Evolutionary conservation across 2,888 invertebrate genomes (phyloP).

Genomic region (Melitaea athalia): DNA sequence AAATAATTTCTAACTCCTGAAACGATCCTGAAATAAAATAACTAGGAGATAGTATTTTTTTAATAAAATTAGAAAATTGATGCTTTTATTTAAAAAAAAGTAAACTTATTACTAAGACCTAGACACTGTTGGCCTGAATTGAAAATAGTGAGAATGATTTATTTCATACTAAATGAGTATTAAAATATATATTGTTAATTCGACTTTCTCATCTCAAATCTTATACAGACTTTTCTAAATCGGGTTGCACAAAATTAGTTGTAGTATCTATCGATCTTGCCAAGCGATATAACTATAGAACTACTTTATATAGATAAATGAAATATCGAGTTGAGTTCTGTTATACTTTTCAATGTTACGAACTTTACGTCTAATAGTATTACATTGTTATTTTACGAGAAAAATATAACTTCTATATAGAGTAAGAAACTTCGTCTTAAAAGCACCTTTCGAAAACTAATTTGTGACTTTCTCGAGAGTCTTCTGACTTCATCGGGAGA

Average conservation of each 20-base stretch:
- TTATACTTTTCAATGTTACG: neutral
- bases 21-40: too few relatives aligned
- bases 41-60: too few relatives aligned
- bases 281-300: conserved; percentile 13
- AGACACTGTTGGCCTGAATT: too few relatives aligned
- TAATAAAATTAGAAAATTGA: too few relatives aligned
- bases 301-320: conserved; percentile 22
- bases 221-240: conserved; percentile 12
- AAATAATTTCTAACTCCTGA: too few relatives aligned
- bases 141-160: too few relatives aligned
- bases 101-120: too few relatives aligned
- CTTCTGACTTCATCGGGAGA: neutral
- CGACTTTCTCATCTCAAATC: neutral
- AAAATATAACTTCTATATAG: neutral
- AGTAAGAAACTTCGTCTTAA: neutral
- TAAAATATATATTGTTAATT: neutral
- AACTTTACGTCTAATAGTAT: conserved; percentile 1
- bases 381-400: neutral
- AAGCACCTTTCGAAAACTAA: neutral
- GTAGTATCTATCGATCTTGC: conserved; percentile 22
- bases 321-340: conserved; percentile 20
- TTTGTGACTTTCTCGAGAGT: neutral
- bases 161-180: neutral
- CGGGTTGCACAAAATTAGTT: conserved; percentile 20
- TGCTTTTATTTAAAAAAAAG: too few relatives aligned